Evolutionary conservation across 2,797 vertebrate genomes (phyloP).

Genomic region (Percopsis omiscomaycus): DNA sequence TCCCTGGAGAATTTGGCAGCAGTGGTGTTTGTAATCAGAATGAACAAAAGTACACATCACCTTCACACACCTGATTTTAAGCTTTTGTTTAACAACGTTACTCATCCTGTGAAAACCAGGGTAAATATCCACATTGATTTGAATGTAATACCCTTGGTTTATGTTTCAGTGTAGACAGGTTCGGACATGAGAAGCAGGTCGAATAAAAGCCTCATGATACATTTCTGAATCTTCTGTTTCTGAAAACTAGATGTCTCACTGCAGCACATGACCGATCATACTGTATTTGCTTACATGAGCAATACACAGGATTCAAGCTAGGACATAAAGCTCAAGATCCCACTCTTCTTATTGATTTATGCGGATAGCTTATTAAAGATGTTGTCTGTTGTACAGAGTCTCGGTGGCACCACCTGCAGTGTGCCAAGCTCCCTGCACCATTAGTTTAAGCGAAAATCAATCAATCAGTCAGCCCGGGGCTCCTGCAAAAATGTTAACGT

Average conservation of each 20-base stretch:
- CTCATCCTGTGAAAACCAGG: not conserved
- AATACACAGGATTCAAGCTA: not conserved
- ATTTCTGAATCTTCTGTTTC: conserved; percentile 2
- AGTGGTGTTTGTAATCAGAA: conserved; percentile 28
- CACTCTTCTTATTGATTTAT: conserved; percentile 30
- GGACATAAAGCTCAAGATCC: conserved; percentile 23
- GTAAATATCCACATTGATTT: too few relatives aligned
- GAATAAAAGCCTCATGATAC: conserved; percentile 28
- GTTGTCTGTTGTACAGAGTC: conserved; percentile 2
- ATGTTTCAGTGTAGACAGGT: too few relatives aligned
- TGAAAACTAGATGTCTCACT: conserved; percentile 1
- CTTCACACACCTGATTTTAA: conserved; percentile 32
- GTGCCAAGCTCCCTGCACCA: conserved; percentile 30
- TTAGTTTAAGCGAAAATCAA: conserved; percentile 50
- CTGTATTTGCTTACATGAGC: not conserved
- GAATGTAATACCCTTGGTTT: too few relatives aligned
- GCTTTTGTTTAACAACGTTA: conserved; percentile 23
- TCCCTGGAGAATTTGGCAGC: conserved; percentile 3
- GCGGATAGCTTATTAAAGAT: conserved; percentile 35
- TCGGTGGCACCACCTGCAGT: conserved; percentile 22
- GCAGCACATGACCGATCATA: not conserved
- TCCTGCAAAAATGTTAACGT: conserved; percentile 32
- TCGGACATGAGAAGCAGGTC: conserved; percentile 5
- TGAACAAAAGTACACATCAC: conserved; percentile 19
- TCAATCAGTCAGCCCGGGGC: conserved; percentile 34